Base-by-base conservation (phyloP, 1,140 invertebrate species). In the Caenorhabditis tropicalis region DNA sequence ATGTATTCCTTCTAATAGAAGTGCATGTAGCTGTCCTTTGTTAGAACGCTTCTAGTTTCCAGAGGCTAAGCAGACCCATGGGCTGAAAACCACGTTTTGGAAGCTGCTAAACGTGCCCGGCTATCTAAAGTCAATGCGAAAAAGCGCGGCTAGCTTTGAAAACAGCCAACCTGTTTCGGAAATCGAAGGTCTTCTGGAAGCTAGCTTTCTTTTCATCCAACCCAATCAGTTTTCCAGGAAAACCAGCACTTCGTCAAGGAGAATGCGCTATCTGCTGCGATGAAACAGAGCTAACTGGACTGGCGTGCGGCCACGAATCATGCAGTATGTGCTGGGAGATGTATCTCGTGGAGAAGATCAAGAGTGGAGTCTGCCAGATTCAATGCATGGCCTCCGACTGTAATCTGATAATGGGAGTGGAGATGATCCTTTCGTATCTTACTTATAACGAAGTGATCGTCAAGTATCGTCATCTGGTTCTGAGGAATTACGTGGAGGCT, bases 401-500 rank as follows among this genome's bases (percentile, higher is more conserved):
- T 24, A 29, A 49, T 5, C 16, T 80, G 12, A 6, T 48, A 16
- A 16, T 80, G 39, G 21, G 4, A n/a, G 79, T 49, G 12, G 79
- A 49, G 43, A 19, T 49, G 43, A 43, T 80, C 29, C n/a, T n/a
- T 58, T 58, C 3, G 29, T 1, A 58, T 16, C 56, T 58, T 24
- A 9, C 10, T 10, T 58, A n/a, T 10, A 58, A 24, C 21, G n/a
- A n/a, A n/a, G n/a, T 84, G 21, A 48, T 58, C 12, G 36, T 33
- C 5, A 33, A 97, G 92, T 99, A 99, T 92, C 96, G 98, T 91
- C 96, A 98, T 92, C 94, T 98, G 86, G 98, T 99, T 87, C 97
- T 97, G 53, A 99, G 99, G 92, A 98, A 96, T 93, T 99, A 98
- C 94, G 97, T 99, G 79, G 95, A 96, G 93, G 95, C 96, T 92